These are phyloP conservation scores for Troilus luridus DNA, from an alignment of 2,888 invertebrate genomes.

Conservation along the genomic window DNA sequence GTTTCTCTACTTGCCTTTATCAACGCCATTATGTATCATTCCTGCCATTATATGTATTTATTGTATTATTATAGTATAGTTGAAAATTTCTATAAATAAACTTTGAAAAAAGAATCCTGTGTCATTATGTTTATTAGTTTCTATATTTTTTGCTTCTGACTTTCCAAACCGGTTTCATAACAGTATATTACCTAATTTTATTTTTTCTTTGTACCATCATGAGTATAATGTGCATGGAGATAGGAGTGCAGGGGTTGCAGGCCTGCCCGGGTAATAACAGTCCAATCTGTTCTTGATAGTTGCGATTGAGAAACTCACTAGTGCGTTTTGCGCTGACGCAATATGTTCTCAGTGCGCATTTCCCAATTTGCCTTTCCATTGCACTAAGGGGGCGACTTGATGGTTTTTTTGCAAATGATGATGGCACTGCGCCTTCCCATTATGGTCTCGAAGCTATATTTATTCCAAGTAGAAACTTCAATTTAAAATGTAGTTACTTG, in stretches of 20 bases:
- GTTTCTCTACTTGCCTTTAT: too few species aligned
- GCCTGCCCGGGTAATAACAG: background rate
- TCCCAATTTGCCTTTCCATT: slow-evolving; percentile 16
- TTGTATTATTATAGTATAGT: too few species aligned
- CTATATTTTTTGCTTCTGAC: background rate
- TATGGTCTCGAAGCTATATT: too few species aligned
- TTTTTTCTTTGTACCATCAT: background rate
- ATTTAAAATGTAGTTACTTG: too few species aligned
- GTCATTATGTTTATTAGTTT: background rate
- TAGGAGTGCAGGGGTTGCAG: background rate
- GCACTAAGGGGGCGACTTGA: background rate
- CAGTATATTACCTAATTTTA: background rate
- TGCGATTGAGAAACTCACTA: background rate
- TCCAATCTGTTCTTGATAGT: slow-evolving; percentile 23
- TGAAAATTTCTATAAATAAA: too few species aligned
- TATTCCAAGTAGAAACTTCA: too few species aligned
- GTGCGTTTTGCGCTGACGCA: slow-evolving; percentile 16
- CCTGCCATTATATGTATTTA: too few species aligned
- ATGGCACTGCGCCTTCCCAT: background rate
- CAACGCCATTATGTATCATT: too few species aligned
- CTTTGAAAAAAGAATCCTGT: too few species aligned
- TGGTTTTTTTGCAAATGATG: background rate
- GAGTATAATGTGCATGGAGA: background rate
- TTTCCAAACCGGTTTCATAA: background rate
- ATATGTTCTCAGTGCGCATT: background rate